Evolutionary conservation across 2,797 vertebrate genomes (phyloP).

Genomic region (Adrianichthys oophorus): DNA sequence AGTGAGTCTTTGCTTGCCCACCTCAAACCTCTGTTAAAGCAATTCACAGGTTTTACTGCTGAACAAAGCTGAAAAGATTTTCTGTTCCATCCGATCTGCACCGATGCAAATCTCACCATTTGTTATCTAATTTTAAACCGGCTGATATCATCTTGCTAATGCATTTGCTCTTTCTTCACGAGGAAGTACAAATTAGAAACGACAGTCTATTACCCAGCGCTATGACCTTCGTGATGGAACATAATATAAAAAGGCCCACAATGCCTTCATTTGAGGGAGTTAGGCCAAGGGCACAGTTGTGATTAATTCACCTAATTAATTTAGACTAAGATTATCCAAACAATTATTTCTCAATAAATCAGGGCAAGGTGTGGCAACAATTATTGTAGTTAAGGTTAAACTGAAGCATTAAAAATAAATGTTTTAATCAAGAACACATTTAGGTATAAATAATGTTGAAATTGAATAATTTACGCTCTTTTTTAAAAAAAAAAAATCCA

Average conservation of each 20-base stretch:
- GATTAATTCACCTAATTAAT: slow-evolving; percentile 82
- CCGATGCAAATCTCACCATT: slow-evolving; percentile 62
- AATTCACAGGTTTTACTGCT: slow-evolving; percentile 28
- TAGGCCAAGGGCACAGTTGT: slow-evolving; percentile 49
- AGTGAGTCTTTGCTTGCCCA: slow-evolving; percentile 45
- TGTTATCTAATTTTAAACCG: slow-evolving; percentile 70
- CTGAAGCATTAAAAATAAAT: slow-evolving; percentile 62
- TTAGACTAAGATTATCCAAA: slow-evolving; percentile 78
- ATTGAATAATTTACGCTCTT: no score
- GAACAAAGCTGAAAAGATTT: neutral
- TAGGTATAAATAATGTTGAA: no score
- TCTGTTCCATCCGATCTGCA: slow-evolving; percentile 27
- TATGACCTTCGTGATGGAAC: slow-evolving; percentile 73
- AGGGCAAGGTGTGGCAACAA: slow-evolving; percentile 68
- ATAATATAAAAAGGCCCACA: slow-evolving; percentile 70
- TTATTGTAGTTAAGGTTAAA: slow-evolving; percentile 71
- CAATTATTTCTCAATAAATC: slow-evolving; percentile 78
- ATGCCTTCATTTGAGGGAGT: slow-evolving; percentile 59
- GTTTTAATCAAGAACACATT: slow-evolving; percentile 27
- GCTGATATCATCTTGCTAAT: slow-evolving; percentile 67
- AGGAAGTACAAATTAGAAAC: slow-evolving; percentile 71
- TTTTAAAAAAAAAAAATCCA: no score
- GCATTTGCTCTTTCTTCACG: slow-evolving; percentile 66
- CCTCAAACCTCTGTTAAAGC: slow-evolving; percentile 21
- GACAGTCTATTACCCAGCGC: slow-evolving; percentile 72